phyloP scores from a whole-genome alignment of 2,113 vertebrate genomes.

The Smithornis capensis region DNA sequence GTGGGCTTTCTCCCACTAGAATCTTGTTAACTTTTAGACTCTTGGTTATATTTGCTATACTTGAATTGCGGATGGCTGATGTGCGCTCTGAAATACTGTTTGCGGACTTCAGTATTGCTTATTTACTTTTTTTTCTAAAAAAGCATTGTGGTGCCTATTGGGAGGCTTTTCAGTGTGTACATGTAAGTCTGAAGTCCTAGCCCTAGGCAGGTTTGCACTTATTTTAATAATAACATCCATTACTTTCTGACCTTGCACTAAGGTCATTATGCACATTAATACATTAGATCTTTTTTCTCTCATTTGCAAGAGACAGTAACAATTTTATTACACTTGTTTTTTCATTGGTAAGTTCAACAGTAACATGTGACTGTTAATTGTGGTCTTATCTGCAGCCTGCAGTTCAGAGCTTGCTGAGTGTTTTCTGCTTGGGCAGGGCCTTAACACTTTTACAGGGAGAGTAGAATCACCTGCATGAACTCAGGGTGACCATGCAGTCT shows the following conservation, averaged over 20 bases:
- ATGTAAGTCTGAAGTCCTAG: fast-evolving
- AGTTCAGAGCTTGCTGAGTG: neutral
- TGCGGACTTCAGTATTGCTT: neutral
- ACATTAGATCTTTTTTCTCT: neutral
- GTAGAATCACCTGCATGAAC: neutral
- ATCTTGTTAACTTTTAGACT: neutral
- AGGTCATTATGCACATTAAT: too few species aligned
- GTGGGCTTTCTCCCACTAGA: neutral
- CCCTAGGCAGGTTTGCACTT: neutral
- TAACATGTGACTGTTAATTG: neutral
- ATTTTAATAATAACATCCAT: neutral
- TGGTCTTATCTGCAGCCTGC: neutral
- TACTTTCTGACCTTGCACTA: neutral
- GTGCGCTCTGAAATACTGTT: neutral
- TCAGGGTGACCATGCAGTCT: neutral
- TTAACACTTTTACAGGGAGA: neutral
- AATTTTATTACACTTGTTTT: neutral
- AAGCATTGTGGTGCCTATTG: neutral
- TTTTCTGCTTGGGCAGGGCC: neutral
- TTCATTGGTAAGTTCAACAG: neutral
- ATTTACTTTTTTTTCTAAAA: neutral
- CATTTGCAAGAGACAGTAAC: neutral
- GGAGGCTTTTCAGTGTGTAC: neutral
- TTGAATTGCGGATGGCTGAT: neutral
- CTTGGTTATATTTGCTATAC: neutral